Conservation (phyloP, 1,140 invertebrate species). For the Drosophila melanica region DNA sequence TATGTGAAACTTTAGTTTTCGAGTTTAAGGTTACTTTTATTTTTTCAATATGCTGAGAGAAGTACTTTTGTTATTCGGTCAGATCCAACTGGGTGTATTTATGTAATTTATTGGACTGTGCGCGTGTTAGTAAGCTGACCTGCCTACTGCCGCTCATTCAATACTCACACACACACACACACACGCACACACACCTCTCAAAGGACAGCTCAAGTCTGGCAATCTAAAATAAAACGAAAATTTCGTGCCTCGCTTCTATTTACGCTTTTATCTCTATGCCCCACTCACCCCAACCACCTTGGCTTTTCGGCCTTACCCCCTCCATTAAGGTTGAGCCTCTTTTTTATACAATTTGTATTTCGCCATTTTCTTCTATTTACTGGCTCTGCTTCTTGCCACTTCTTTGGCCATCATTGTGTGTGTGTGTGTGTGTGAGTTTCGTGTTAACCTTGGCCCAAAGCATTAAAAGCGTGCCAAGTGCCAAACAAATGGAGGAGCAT, state of each 20-base stretch:
- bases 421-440: conserved; percentile 42
- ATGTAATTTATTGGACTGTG: conserved; percentile 16
- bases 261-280: conserved; percentile 76
- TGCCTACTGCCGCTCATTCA: conserved; percentile 56
- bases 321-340: conserved; percentile 6
- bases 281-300: conserved; percentile 45
- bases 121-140: conserved; percentile 47
- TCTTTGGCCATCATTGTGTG: conserved; percentile 51
- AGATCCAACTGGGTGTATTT: conserved; percentile 21
- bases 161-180: conserved; percentile 46
- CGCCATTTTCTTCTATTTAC: conserved; percentile 69
- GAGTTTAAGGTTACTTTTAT: no score
- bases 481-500: conserved; percentile 23
- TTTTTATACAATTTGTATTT: conserved; percentile 79
- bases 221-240: conserved; percentile 57
- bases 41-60: not conserved
- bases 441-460: conserved; percentile 73
- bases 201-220: conserved; percentile 39
- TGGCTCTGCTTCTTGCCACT: conserved; percentile 40
- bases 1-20: no score
- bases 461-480: conserved; percentile 80
- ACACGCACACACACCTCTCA: conserved; percentile 27
- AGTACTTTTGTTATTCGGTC: not conserved
- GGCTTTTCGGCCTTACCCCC: no score
- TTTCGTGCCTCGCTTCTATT: conserved; percentile 77